Percentiles rank a stretch among this genome's conserved stretches.
phyloP scores from a whole-genome alignment of 1,140 invertebrate genomes.

The Drosophila oshimai region DNA sequence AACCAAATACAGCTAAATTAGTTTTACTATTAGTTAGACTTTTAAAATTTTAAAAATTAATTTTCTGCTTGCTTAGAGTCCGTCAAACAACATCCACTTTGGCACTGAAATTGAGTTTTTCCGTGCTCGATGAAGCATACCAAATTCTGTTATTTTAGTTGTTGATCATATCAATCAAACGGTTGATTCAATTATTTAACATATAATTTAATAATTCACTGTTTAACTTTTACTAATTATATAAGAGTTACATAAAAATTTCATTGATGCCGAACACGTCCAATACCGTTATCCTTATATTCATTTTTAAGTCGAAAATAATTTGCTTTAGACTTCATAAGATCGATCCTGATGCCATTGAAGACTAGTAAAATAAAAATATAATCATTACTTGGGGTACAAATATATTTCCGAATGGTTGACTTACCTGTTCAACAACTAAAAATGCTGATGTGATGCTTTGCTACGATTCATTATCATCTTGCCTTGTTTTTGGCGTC shows the following conservation, averaged over 20 bases:
- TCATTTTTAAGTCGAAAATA: conserved; percentile 12
- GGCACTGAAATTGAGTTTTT: too few relatives aligned
- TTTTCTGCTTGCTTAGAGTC: too few relatives aligned
- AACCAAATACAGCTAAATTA: too few relatives aligned
- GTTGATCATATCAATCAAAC: background rate
- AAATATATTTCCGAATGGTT: background rate
- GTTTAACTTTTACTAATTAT: conserved; percentile 16
- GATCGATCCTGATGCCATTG: background rate
- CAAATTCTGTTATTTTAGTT: background rate
- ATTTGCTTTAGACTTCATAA: background rate
- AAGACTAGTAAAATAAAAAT: background rate
- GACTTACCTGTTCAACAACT: background rate
- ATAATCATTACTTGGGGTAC: background rate
- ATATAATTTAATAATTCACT: conserved; percentile 38
- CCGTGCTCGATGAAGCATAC: too few relatives aligned
- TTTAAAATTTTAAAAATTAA: too few relatives aligned
- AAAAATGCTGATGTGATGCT: conserved; percentile 4
- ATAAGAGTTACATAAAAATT: conserved; percentile 33
- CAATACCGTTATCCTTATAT: background rate
- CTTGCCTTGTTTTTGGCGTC: background rate
- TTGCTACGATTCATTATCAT: background rate
- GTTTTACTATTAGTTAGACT: too few relatives aligned
- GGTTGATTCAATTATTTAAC: background rate
- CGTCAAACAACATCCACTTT: too few relatives aligned
- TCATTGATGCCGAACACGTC: conserved; percentile 22